Percentiles rank a stretch among this genome's conserved stretches.
phyloP scores from a whole-genome alignment of 2,797 vertebrate genomes.

The Pteropus rufus region DNA sequence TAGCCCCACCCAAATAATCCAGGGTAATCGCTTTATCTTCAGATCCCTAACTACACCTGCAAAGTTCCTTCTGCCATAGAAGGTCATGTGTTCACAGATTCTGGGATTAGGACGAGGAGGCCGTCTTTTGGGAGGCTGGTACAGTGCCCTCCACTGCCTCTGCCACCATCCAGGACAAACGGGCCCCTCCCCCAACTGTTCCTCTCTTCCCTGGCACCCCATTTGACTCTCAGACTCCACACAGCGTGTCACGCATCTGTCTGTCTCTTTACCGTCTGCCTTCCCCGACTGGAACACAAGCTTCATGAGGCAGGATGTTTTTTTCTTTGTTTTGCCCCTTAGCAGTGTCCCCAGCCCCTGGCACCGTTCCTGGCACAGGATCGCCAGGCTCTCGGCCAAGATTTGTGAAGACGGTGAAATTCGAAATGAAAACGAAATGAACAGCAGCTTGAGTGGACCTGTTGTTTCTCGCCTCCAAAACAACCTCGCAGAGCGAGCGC shows the following conservation, averaged over 20 bases:
- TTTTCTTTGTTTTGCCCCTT: background rate
- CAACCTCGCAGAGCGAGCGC: rapidly evolving
- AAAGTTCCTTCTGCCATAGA: background rate
- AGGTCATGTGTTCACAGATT: background rate
- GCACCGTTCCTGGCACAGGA: background rate
- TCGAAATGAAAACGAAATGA: too few species aligned
- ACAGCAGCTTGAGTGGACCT: background rate
- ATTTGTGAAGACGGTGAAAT: background rate
- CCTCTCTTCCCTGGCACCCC: background rate
- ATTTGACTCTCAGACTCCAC: background rate
- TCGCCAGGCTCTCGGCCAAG: background rate
- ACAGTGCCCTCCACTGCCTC: too few species aligned
- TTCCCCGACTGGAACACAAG: rapidly evolving
- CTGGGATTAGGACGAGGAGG: background rate
- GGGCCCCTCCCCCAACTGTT: rapidly evolving
- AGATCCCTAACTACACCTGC: background rate
- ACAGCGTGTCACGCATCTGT: rapidly evolving
- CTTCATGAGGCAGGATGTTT: background rate
- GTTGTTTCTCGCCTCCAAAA: background rate
- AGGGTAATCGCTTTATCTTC: background rate
- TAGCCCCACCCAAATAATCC: background rate
- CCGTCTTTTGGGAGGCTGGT: too few species aligned
- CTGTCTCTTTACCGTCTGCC: background rate
- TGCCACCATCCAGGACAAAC: rapidly evolving
- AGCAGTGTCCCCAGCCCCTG: too few species aligned